Evolutionary conservation across 2,113 vertebrate species (phyloP), one percentile per base, ranked within the genome.

Genomic region (Rissa tridactyla): DNA sequence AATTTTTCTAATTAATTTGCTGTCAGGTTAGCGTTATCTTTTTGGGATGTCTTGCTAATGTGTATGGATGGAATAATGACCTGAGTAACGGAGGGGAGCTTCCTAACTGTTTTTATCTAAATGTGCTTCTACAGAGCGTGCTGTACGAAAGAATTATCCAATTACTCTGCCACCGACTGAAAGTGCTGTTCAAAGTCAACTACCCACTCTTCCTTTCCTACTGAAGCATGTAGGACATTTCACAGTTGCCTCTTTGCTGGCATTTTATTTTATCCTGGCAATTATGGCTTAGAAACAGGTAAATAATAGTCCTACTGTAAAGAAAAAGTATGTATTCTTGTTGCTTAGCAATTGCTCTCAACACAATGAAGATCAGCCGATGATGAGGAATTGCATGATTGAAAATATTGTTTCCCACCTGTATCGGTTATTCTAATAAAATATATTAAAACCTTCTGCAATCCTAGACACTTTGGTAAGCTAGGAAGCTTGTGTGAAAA

Each of bases 291-390:
- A n/a, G 79, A 80, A 76, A 15, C 91, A 91, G 89, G 90, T 95
- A 94, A 94, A 94, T 66, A 80, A 54, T 27, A 75, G 71, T 38
- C 36, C 61, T 92, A 26, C 44, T 21, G n/a, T 81, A 15, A 73
- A 61, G 54, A 26, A n/a, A 60, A 75, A 52, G 29, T 72, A 26
- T 36, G 58, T 36, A 11, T 82, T 82, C 66, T 54, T 46, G 69
- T 96, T 97, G 82, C 88, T 96, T 96, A 88, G 86, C 95, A 94
- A 86, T 97, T 92, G 70, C 73, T 81, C 34, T 79, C 72, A 44
- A 40, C 69, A n/a, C 54, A 12, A 3, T 27, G 75, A 20, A 46
- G 70, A 68, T 32, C n/a, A 55, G 80, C 30, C 70, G 30, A 32
- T 22, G 62, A 27, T 69, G 64, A 83, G 88, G 78, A 76, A 18